Evolutionary conservation across 2,797 vertebrate species (phyloP), one percentile per base, ranked within the genome.

Genomic region (Labroides dimidiatus): DNA sequence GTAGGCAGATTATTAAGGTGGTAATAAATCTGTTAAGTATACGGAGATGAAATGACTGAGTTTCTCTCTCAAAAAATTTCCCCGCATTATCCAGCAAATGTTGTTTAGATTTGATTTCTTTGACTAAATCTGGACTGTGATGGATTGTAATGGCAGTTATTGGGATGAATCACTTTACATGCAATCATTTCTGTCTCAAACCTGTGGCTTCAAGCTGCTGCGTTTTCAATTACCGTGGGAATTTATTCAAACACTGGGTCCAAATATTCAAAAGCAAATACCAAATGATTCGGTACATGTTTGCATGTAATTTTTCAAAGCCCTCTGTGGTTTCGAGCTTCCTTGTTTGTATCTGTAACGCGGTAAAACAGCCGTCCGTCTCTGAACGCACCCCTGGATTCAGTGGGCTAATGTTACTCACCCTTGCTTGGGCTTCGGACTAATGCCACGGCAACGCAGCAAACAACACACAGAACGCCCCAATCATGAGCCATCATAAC

Each of bases 391-490:
- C 49, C 89, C 90, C 84, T 48, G 86, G 82, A 78, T 83, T 84
- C 87, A 87, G 85, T 72, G 87, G 74, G 84, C 89, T 93, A 88
- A 83, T 87, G 85, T 90, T 94, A 95, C 94, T 95, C 92, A 95
- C 94, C 94, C 93, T 65, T 93, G 89, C 93, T 95, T 95, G 86
- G 92, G 86, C 90, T 94, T 94, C 92, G 92, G 90, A 93, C 94
- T 95, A 94, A 93, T 20, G 87, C 88, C 90, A 90, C 80, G 65
- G 93, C 92, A 93, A 87, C 89, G 92, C 93, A 94, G 92, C 92
- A 93, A 93, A 95, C 87, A 94, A 94, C 94, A 95, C 91, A 95
- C 90, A 94, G 85, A 94, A 90, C 91, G 89, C 91, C 91, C 92
- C 88, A 92, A 91, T 93, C 80, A 87, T 90, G 79, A 90, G 81